These are phyloP conservation scores for Fulmarus glacialis DNA, from an alignment of 2,113 vertebrate genomes.

Conservation along the genomic window DNA sequence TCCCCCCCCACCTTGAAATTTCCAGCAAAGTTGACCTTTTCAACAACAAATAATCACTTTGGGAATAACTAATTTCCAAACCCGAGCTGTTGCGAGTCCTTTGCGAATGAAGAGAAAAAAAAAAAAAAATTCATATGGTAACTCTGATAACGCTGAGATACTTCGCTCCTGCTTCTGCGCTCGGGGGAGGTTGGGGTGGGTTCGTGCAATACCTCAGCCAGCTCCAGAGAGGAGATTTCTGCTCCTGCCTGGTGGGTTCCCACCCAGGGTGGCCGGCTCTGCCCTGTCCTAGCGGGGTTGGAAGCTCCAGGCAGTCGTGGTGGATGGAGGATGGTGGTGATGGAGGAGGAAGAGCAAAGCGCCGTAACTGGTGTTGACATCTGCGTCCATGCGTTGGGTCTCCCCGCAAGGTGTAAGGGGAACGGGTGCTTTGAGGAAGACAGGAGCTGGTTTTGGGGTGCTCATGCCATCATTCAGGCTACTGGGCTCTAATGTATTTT, in stretches of 20 bases:
- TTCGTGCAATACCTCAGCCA: background rate
- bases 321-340: background rate
- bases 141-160: background rate
- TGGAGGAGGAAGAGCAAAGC: background rate
- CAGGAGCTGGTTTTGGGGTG: background rate
- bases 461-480: background rate
- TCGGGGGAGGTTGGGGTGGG: background rate
- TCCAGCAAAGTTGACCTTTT: background rate
- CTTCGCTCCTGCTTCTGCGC: background rate
- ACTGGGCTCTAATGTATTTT: accelerated
- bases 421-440: background rate
- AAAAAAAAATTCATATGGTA: background rate
- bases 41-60: background rate
- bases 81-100: accelerated
- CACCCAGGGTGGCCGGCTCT: background rate
- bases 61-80: background rate
- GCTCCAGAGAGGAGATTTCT: background rate
- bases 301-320: background rate
- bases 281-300: accelerated
- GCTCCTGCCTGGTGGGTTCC: background rate
- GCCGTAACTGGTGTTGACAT: accelerated
- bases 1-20: background rate
- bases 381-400: accelerated
- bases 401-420: background rate
- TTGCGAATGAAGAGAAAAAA: background rate